Evolutionary conservation across 2,113 vertebrate species (phyloP).

Genomic region (Takifugu bimaculatus): DNA sequence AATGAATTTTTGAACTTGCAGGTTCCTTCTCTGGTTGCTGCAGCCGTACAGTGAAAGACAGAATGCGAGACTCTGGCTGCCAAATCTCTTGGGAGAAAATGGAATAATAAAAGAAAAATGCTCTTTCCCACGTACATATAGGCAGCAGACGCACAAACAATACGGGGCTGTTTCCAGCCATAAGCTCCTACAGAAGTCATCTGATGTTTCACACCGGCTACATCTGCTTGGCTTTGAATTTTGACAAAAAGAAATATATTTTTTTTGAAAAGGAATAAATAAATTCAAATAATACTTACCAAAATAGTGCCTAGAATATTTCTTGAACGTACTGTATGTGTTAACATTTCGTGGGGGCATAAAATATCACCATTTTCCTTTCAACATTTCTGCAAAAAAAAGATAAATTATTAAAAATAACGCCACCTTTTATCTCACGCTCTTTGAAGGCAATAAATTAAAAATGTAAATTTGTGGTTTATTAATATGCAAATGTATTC

Average conservation of each 20-base stretch:
- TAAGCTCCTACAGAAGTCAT: constrained; percentile 56
- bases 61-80: constrained; percentile 59
- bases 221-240: constrained; percentile 59
- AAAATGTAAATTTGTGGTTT: constrained; percentile 99
- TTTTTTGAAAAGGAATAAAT: background rate
- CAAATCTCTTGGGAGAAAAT: constrained; percentile 69
- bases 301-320: background rate
- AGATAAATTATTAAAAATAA: constrained; percentile 99
- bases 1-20: constrained; percentile 67
- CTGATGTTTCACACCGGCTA: constrained; percentile 49
- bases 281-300: background rate
- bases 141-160: constrained; percentile 28
- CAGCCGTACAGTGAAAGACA: constrained; percentile 29
- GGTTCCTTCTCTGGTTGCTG: constrained; percentile 48
- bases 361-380: constrained; percentile 91
- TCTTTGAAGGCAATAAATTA: constrained; percentile 99
- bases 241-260: background rate
- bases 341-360: constrained; percentile 75
- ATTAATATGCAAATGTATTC: constrained; percentile 99
- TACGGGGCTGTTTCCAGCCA: constrained; percentile 51
- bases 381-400: constrained; percentile 97
- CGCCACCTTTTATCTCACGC: constrained; percentile 99
- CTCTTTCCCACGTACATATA: constrained; percentile 10
- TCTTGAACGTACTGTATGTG: background rate
- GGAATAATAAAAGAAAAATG: constrained; percentile 57